phyloP scores from a whole-genome alignment of 2,888 invertebrate species.

The Omphaloscelis lunosa region DNA sequence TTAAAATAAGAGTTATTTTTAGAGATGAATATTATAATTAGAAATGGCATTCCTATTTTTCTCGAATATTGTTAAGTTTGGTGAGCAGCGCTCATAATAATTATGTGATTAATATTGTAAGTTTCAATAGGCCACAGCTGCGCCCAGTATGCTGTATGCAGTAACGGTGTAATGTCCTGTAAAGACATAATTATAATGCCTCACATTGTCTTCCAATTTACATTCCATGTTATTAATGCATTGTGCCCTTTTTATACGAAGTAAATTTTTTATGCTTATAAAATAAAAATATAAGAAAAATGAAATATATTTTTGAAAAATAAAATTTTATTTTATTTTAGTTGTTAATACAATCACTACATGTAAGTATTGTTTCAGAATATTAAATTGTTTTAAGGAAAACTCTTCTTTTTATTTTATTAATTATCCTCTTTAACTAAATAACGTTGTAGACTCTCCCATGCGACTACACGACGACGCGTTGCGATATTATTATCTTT shows the following conservation, averaged over 20 bases:
- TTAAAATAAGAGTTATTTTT: conserved; percentile 26
- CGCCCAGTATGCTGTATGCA: not conserved
- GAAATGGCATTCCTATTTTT: conserved; percentile 16
- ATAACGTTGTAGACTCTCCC: too few relatives aligned
- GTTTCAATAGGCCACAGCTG: not conserved
- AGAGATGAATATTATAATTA: not conserved
- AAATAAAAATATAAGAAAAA: not conserved
- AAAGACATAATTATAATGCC: not conserved
- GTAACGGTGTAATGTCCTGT: not conserved
- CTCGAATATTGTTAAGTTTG: conserved; percentile 50
- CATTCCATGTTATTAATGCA: conserved; percentile 48
- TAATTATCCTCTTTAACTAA: not conserved
- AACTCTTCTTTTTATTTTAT: not conserved
- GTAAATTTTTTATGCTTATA: not conserved
- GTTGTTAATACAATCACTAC: conserved; percentile 2
- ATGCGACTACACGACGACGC: not conserved
- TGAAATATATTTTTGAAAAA: not conserved
- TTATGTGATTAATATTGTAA: conserved; percentile 5
- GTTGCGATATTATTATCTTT: not conserved
- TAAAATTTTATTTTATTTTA: not conserved
- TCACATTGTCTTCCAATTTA: conserved; percentile 46
- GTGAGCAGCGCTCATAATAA: conserved; percentile 8
- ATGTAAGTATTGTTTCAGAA: conserved; percentile 7
- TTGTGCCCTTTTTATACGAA: conserved; percentile 34
- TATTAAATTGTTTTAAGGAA: conserved; percentile 21